phyloP scores from a whole-genome alignment of 1,140 invertebrate genomes.

The Solen grandis region DNA sequence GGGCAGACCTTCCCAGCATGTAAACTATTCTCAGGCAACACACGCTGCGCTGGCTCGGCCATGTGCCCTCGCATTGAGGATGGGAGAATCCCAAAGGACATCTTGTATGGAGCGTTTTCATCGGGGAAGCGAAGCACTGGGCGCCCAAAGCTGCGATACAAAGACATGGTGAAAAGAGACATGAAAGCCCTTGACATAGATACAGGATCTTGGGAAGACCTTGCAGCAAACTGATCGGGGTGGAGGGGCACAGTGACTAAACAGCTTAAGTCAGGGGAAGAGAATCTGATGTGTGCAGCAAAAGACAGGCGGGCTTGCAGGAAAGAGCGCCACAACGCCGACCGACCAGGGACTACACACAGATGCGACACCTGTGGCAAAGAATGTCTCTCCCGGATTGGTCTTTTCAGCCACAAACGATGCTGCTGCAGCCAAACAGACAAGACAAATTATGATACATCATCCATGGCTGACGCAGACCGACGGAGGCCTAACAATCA shows the following conservation, averaged over 20 bases:
- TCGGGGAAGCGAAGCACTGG: neutral
- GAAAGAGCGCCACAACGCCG: slow-evolving; percentile 5
- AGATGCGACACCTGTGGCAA: slow-evolving; percentile 13
- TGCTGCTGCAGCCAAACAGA: slow-evolving; percentile 23
- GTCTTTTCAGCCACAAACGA: slow-evolving; percentile 22
- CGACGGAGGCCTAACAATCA: slow-evolving; percentile 9
- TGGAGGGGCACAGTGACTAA: slow-evolving; percentile 7
- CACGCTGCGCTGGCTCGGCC: too few species aligned
- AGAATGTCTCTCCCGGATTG: slow-evolving; percentile 8
- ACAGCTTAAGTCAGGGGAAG: slow-evolving; percentile 1
- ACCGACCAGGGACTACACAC: slow-evolving; percentile 29
- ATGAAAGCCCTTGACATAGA: neutral
- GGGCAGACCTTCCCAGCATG: too few species aligned
- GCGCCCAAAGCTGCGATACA: neutral
- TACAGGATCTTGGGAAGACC: neutral
- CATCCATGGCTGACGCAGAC: slow-evolving; percentile 18
- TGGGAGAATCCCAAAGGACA: slow-evolving; percentile 7
- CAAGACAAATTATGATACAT: slow-evolving; percentile 17
- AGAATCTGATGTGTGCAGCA: slow-evolving; percentile 16
- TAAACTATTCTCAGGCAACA: too few species aligned
- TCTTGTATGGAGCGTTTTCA: slow-evolving; percentile 4
- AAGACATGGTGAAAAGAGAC: slow-evolving; percentile 10
- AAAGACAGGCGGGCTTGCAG: slow-evolving; percentile 3
- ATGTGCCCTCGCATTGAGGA: too few species aligned
- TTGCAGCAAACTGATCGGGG: neutral